Percentiles rank a stretch among this genome's conserved stretches.
phyloP scores from a whole-genome alignment of 2,888 invertebrate genomes.

The Parasteatoda lunata region DNA sequence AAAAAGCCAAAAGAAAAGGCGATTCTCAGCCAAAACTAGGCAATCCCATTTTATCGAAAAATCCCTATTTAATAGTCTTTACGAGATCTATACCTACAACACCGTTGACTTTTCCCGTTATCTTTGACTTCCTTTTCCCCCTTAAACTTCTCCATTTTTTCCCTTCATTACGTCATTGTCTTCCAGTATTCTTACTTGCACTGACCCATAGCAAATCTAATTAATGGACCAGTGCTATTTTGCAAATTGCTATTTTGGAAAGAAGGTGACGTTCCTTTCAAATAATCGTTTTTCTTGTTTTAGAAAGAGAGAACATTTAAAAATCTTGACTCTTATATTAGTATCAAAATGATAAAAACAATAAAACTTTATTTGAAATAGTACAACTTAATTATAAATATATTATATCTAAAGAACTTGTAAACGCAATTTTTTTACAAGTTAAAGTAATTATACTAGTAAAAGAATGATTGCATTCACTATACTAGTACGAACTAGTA shows the following conservation, averaged over 20 bases:
- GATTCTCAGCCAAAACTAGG: conserved; percentile 58
- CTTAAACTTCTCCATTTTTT: conserved; percentile 22
- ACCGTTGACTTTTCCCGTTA: conserved; percentile 37
- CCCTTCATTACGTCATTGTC: conserved; percentile 55
- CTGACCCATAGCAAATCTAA: conserved; percentile 68
- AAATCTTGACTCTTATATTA: no score
- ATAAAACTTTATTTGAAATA: no score
- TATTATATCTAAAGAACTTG: no score
- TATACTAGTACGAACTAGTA: no score
- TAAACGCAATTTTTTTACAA: no score
- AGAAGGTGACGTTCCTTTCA: not conserved
- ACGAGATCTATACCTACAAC: conserved; percentile 45
- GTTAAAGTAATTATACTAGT: no score
- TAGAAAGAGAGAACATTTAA: no score
- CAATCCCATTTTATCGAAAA: conserved; percentile 52
- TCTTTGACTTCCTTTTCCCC: conserved; percentile 38
- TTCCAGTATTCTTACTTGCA: conserved; percentile 57
- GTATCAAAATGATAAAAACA: no score
- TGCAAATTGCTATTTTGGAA: conserved; percentile 66
- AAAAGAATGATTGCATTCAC: no score
- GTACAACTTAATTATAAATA: no score
- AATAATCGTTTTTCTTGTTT: no score
- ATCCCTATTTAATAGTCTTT: conserved; percentile 61
- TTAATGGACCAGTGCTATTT: conserved; percentile 66
- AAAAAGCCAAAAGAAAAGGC: conserved; percentile 6